Conservation (phyloP, 2,113 vertebrate genomes). For the Atherinomorus stipes region DNA sequence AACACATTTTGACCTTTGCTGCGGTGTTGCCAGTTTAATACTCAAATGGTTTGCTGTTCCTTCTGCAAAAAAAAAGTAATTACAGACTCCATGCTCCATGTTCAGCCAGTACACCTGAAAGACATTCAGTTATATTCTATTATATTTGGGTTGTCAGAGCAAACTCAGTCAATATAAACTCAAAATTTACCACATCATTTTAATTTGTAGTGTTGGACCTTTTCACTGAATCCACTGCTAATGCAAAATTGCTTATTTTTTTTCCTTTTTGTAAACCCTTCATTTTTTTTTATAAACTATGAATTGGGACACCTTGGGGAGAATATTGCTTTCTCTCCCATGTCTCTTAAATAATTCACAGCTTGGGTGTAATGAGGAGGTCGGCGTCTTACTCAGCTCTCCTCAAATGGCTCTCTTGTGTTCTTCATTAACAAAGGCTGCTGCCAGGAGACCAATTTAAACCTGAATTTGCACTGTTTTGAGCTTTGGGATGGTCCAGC, state of each 20-base stretch:
- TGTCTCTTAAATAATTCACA: conserved; percentile 24
- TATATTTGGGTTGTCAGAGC: conserved; percentile 5
- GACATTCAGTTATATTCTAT: conserved; percentile 15
- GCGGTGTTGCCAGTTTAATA: conserved; percentile 12
- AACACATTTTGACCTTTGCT: background rate
- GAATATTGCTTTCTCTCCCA: background rate
- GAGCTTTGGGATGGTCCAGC: background rate
- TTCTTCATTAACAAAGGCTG: conserved; percentile 40
- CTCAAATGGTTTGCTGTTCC: background rate
- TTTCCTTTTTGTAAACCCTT: background rate
- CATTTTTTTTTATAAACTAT: background rate
- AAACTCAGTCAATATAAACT: conserved; percentile 5
- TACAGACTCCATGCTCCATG: background rate
- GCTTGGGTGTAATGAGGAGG: conserved; percentile 35
- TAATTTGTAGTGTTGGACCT: conserved; percentile 27
- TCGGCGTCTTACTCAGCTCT: conserved; percentile 18
- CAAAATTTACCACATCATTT: conserved; percentile 14
- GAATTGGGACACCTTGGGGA: background rate
- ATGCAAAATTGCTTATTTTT: background rate
- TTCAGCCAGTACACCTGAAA: background rate
- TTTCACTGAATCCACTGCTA: conserved; percentile 4
- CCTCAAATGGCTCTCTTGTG: conserved; percentile 29
- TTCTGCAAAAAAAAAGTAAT: background rate
- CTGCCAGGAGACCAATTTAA: conserved; percentile 38
- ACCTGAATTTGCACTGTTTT: conserved; percentile 13